Conservation (phyloP, 1,140 invertebrate species). For the Polypedilum pembai region DNA sequence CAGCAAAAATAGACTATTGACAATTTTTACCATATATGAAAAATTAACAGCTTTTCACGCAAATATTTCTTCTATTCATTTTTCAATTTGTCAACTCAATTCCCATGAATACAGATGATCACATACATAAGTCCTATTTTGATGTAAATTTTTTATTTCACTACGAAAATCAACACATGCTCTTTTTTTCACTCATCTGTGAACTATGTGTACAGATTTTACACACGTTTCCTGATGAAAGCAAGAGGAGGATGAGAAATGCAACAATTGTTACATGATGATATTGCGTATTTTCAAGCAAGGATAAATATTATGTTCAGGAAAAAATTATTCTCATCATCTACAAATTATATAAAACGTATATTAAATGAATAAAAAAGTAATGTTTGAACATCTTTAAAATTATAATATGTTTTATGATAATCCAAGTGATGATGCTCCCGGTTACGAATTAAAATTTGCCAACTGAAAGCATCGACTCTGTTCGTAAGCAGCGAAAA, state of each 20-base stretch:
- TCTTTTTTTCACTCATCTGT: not conserved
- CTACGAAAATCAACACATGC: too few species aligned
- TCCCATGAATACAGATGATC: not conserved
- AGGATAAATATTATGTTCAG: not conserved
- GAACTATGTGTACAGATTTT: not conserved
- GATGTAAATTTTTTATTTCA: too few species aligned
- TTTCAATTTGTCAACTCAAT: conserved; percentile 24
- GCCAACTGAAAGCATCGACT: too few species aligned
- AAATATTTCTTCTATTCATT: conserved; percentile 2
- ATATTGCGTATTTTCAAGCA: not conserved
- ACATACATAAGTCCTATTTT: too few species aligned
- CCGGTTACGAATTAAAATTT: too few species aligned
- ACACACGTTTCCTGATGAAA: not conserved
- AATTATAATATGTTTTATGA: too few species aligned
- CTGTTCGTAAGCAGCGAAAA: too few species aligned
- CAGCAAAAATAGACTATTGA: not conserved
- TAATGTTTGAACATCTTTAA: too few species aligned
- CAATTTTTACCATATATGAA: conserved; percentile 16
- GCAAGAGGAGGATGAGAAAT: not conserved
- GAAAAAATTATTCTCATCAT: too few species aligned
- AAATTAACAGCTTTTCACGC: conserved; percentile 9
- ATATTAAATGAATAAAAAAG: too few species aligned
- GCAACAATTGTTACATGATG: conserved; percentile 25
- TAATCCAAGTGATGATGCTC: too few species aligned
- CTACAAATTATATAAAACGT: too few species aligned